Evolutionary conservation across 1,140 invertebrate genomes (phyloP).

Genomic region (Ptiloglossa arizonensis): DNA sequence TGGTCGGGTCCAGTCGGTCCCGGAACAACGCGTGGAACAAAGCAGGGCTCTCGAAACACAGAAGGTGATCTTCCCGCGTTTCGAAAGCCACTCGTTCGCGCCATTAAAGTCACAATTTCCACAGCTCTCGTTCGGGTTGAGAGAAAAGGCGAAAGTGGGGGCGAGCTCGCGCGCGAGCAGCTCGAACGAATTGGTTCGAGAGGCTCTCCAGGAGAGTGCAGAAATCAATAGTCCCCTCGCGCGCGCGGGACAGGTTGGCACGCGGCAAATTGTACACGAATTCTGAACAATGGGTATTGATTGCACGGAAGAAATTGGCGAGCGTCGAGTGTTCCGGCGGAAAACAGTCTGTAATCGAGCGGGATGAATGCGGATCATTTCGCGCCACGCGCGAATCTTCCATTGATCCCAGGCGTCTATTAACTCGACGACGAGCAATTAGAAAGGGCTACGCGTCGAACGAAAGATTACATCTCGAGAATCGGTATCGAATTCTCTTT

Average conservation of each 20-base stretch:
- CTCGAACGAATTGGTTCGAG: constrained; percentile 27
- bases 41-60: neutral
- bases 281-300: constrained; percentile 46
- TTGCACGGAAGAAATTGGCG: constrained; percentile 42
- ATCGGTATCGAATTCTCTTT: no score
- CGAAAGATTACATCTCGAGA: no score
- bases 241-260: constrained; percentile 1
- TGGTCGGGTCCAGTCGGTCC: no score
- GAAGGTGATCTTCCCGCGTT: neutral
- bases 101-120: constrained; percentile 2
- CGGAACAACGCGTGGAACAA: no score
- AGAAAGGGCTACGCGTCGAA: no score
- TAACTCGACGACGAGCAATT: neutral
- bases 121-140: neutral
- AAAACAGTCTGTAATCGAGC: constrained; percentile 22
- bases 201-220: constrained; percentile 24
- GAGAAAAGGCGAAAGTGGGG: neutral
- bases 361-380: constrained; percentile 17
- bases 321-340: constrained; percentile 30
- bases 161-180: neutral
- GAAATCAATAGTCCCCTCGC: constrained; percentile 39
- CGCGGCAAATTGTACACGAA: constrained; percentile 37
- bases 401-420: neutral
- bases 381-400: neutral
- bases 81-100: neutral